phyloP scores from a whole-genome alignment of 2,113 vertebrate genomes.

The Mirza zaza region DNA sequence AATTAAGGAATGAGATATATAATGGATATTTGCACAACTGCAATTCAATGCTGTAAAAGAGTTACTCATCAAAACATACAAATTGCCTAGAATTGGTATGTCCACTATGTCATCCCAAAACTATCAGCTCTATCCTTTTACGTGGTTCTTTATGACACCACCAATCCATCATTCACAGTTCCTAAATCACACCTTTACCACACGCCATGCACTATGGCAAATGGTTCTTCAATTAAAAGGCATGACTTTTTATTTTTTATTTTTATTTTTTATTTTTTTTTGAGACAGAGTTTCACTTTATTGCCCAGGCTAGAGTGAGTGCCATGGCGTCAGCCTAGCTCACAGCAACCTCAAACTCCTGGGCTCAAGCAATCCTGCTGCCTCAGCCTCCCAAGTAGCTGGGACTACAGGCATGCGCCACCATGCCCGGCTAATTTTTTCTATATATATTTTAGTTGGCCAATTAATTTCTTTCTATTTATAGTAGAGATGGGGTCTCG shows the following conservation, averaged over 20 bases:
- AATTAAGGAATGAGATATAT: conserved; percentile 26
- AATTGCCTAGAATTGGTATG: background rate
- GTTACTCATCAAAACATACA: background rate
- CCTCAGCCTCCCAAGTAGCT: too few relatives aligned
- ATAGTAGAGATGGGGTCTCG: too few relatives aligned
- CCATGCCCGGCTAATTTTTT: too few relatives aligned
- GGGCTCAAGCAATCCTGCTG: too few relatives aligned
- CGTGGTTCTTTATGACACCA: background rate
- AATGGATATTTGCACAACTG: background rate
- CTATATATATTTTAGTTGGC: too few relatives aligned
- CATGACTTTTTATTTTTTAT: background rate
- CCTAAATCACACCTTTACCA: background rate
- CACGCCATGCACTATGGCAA: background rate
- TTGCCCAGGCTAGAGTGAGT: too few relatives aligned
- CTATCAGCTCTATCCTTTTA: background rate
- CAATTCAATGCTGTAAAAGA: conserved; percentile 8
- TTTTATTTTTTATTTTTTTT: too few relatives aligned
- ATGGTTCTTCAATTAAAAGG: background rate
- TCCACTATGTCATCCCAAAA: background rate
- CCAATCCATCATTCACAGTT: background rate
- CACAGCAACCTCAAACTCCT: too few relatives aligned
- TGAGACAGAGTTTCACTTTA: too few relatives aligned
- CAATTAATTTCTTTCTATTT: too few relatives aligned
- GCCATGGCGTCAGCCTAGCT: too few relatives aligned
- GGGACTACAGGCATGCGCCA: too few relatives aligned